Evolutionary conservation across 2,797 vertebrate species (phyloP).

Genomic region (Mormyrops boulengeri): DNA sequence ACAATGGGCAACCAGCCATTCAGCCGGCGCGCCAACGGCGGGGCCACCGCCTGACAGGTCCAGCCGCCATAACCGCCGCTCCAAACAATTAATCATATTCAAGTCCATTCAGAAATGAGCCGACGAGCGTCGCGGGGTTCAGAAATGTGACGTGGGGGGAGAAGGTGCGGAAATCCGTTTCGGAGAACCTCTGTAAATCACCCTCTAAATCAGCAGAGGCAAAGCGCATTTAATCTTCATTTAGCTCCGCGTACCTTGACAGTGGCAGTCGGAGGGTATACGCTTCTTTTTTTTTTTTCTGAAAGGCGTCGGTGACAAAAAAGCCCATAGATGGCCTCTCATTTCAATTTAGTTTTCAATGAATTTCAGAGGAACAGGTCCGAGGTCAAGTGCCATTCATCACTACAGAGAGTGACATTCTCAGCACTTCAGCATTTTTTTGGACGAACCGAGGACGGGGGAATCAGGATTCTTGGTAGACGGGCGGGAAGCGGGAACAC

Average conservation of each 20-base stretch:
- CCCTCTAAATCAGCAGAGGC: constrained; percentile 45
- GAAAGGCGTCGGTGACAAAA: constrained; percentile 49
- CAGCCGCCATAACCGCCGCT: constrained; percentile 82
- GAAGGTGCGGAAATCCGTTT: constrained; percentile 36
- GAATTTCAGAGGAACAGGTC: constrained; percentile 71
- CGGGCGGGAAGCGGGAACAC: constrained; percentile 39
- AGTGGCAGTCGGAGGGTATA: constrained; percentile 51
- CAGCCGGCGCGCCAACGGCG: constrained; percentile 87
- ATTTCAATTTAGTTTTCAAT: constrained; percentile 75
- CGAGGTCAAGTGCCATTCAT: constrained; percentile 96
- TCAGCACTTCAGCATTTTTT: constrained; percentile 82
- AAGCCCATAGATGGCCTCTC: constrained; percentile 65
- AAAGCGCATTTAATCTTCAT: constrained; percentile 68
- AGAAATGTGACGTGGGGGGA: constrained; percentile 58
- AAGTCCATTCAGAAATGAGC: constrained; percentile 69
- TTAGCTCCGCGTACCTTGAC: constrained; percentile 51
- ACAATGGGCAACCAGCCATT: constrained; percentile 84
- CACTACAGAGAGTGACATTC: constrained; percentile 90
- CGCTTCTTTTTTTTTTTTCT: constrained; percentile 32
- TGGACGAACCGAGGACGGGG: constrained; percentile 64
- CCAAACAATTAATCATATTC: constrained; percentile 91
- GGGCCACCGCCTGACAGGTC: constrained; percentile 87
- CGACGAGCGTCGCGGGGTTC: constrained; percentile 68
- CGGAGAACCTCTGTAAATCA: constrained; percentile 52
- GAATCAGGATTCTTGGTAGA: constrained; percentile 70